Evolutionary conservation across 2,888 invertebrate genomes (phyloP).

Genomic region (Tetragonula carbonaria): DNA sequence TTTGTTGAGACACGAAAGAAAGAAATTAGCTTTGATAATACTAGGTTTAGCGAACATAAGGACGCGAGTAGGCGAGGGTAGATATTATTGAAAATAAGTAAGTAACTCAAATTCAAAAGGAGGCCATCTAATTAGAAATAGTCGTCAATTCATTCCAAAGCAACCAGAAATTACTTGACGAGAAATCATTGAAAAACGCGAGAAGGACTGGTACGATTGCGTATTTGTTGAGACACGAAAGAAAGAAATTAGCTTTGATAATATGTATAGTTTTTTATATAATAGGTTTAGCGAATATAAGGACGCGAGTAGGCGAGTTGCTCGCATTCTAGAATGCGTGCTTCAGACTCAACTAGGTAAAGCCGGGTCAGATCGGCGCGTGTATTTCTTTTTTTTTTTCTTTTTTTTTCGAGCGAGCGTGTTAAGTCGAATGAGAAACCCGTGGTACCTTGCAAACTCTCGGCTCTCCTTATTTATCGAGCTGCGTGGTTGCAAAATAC

Average conservation of each 20-base stretch:
- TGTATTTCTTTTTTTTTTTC: not conserved
- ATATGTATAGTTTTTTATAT: no score
- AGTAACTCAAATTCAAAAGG: not conserved
- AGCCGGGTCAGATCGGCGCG: not conserved
- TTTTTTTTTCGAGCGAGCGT: not conserved
- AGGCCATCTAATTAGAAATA: not conserved
- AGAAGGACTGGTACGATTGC: not conserved
- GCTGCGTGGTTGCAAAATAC: not conserved
- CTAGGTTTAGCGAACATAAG: not conserved
- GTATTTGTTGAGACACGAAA: not conserved
- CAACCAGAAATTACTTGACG: not conserved
- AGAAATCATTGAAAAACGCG: not conserved
- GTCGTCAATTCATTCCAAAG: not conserved
- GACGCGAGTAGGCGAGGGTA: no score
- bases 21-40: not conserved
- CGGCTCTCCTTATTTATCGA: slow-evolving; percentile 7
- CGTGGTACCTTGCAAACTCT: not conserved
- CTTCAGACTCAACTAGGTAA: slow-evolving; percentile 23
- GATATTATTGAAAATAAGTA: not conserved
- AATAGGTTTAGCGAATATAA: not conserved
- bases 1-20: no score
- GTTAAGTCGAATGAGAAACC: slow-evolving; percentile 13
- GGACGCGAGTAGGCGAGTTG: not conserved
- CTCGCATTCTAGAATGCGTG: slow-evolving; percentile 19
- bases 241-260: not conserved